Evolutionary conservation across 2,113 vertebrate genomes (phyloP).

Genomic region (Probosciger aterrimus): DNA sequence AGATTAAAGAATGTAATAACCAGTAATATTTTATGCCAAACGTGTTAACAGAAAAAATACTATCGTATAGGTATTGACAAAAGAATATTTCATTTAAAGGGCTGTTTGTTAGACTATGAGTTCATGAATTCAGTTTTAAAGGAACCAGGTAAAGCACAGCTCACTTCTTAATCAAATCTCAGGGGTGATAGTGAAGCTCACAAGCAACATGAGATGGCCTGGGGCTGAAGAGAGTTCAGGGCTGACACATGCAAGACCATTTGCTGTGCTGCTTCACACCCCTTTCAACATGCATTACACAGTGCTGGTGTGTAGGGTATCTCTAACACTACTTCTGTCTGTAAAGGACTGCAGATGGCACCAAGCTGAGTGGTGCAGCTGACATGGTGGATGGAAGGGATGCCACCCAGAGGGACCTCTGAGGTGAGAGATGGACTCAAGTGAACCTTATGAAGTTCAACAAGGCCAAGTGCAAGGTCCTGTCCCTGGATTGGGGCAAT

Average conservation of each 20-base stretch:
- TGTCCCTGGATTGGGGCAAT: not conserved
- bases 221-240: not conserved
- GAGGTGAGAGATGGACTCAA: not conserved
- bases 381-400: not conserved
- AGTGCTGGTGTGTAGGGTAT: not conserved
- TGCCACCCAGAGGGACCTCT: not conserved
- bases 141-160: not conserved
- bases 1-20: constrained; percentile 11
- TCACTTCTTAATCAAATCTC: not conserved
- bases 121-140: not conserved
- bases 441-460: not conserved
- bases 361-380: too few relatives aligned
- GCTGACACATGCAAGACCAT: not conserved
- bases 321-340: not conserved
- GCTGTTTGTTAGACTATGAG: not conserved
- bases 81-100: constrained; percentile 13
- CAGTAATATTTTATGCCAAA: not conserved
- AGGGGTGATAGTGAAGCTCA: not conserved
- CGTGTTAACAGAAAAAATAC: not conserved
- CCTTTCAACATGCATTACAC: not conserved
- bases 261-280: not conserved
- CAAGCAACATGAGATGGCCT: not conserved
- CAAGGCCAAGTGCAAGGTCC: not conserved
- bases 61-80: not conserved
- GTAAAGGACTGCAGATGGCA: not conserved